Evolutionary conservation across 2,888 invertebrate species (phyloP).

Genomic region (Cordilura impudica): DNA sequence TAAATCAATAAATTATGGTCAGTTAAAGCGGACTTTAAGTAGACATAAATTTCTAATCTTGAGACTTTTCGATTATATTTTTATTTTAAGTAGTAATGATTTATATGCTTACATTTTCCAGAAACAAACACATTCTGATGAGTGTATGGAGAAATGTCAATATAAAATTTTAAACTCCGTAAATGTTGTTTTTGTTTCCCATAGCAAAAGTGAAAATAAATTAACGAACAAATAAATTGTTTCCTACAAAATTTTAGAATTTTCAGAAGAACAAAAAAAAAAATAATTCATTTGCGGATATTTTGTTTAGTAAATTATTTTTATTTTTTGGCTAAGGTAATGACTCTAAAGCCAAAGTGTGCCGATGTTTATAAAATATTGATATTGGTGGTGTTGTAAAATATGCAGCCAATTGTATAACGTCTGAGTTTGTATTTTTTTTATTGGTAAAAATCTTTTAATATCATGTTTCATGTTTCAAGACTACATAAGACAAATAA

Average conservation of each 20-base stretch:
- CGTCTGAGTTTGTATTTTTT: too few relatives aligned
- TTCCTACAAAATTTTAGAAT: too few relatives aligned
- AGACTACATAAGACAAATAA: neutral
- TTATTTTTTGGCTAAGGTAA: slow-evolving; percentile 11
- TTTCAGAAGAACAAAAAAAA: neutral
- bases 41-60: slow-evolving; percentile 10
- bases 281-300: neutral
- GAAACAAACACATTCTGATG: neutral
- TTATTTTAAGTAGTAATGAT: slow-evolving; percentile 1
- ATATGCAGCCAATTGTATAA: neutral
- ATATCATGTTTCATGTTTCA: too few relatives aligned
- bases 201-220: too few relatives aligned
- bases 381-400: neutral
- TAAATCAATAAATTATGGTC: slow-evolving; percentile 29
- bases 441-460: too few relatives aligned
- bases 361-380: slow-evolving; percentile 4
- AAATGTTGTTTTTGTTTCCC: neutral
- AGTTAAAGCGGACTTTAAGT: neutral
- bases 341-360: slow-evolving; percentile 27
- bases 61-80: neutral
- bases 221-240: too few relatives aligned
- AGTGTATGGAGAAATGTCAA: slow-evolving; percentile 2
- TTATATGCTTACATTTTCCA: neutral
- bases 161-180: neutral
- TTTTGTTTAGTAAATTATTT: neutral